These are phyloP conservation scores for Ormyrus rosae DNA, from an alignment of 2,888 invertebrate species.

Conservation along the genomic window DNA sequence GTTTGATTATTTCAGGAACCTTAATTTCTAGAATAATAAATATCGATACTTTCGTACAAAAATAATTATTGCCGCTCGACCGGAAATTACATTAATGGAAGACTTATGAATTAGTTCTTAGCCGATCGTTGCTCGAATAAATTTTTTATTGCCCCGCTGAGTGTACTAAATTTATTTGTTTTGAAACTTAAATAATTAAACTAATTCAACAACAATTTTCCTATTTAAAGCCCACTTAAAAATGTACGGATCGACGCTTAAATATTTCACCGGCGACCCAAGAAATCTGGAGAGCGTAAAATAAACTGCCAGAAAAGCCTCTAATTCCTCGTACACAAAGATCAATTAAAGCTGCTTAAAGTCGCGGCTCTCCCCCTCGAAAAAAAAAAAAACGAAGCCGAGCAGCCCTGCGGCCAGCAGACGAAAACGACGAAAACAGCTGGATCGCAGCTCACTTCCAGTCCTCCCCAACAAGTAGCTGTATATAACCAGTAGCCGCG, in stretches of 20 bases:
- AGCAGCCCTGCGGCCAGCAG: neutral
- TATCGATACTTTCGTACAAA: constrained; percentile 43
- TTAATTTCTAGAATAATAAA: constrained; percentile 27
- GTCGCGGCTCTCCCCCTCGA: neutral
- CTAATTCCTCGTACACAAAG: constrained; percentile 18
- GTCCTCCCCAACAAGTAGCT: constrained; percentile 20
- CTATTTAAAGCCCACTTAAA: neutral
- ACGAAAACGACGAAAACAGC: constrained; percentile 41
- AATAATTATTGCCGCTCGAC: constrained; percentile 26
- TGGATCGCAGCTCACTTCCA: constrained; percentile 34
- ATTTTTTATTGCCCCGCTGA: constrained; percentile 12
- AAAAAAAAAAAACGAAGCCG: no score
- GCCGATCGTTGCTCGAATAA: neutral
- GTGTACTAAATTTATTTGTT: no score
- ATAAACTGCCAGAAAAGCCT: neutral
- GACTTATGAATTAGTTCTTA: neutral
- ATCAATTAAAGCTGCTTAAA: constrained; percentile 23
- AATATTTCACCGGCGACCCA: neutral
- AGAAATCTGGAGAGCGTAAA: constrained; percentile 5
- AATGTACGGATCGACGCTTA: no score
- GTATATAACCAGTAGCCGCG: neutral
- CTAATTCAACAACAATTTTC: constrained; percentile 11
- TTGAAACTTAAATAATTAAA: constrained; percentile 8
- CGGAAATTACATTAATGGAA: constrained; percentile 45
- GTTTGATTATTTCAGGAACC: constrained; percentile 12